Conservation (phyloP, 2,113 vertebrate species). For the Puntigrus tetrazona region DNA sequence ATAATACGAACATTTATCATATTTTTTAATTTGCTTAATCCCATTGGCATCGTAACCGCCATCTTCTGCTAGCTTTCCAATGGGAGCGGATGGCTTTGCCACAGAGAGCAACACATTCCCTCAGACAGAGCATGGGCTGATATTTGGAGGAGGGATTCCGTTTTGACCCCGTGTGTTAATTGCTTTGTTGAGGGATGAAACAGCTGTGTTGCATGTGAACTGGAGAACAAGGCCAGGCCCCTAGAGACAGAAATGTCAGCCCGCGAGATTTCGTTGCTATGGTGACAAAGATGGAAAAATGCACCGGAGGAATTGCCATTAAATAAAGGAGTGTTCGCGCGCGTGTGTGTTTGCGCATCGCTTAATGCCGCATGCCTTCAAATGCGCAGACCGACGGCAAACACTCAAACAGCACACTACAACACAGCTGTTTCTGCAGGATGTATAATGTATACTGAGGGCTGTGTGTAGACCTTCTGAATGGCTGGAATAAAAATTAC, state of each 20-base stretch:
- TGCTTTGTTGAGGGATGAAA: constrained; percentile 65
- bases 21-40: constrained; percentile 1
- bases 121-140: constrained; percentile 21
- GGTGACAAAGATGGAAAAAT: constrained; percentile 75
- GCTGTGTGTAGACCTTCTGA: background rate
- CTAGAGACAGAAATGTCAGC: constrained; percentile 79
- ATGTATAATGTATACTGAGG: background rate
- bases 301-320: constrained; percentile 82
- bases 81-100: constrained; percentile 9
- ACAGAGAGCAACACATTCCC: constrained; percentile 14
- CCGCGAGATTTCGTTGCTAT: constrained; percentile 83
- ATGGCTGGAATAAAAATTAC: background rate
- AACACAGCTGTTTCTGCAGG: background rate
- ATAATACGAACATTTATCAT: background rate
- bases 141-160: constrained; percentile 39
- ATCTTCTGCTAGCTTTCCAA: background rate
- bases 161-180: constrained; percentile 60
- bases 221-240: constrained; percentile 77
- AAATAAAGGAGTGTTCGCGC: constrained; percentile 59
- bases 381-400: constrained; percentile 24
- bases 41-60: constrained; percentile 2
- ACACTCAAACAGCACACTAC: background rate
- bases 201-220: constrained; percentile 71
- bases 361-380: constrained; percentile 74
- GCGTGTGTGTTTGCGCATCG: constrained; percentile 59